phyloP scores from a whole-genome alignment of 2,113 vertebrate species.

The Tachycineta bicolor region DNA sequence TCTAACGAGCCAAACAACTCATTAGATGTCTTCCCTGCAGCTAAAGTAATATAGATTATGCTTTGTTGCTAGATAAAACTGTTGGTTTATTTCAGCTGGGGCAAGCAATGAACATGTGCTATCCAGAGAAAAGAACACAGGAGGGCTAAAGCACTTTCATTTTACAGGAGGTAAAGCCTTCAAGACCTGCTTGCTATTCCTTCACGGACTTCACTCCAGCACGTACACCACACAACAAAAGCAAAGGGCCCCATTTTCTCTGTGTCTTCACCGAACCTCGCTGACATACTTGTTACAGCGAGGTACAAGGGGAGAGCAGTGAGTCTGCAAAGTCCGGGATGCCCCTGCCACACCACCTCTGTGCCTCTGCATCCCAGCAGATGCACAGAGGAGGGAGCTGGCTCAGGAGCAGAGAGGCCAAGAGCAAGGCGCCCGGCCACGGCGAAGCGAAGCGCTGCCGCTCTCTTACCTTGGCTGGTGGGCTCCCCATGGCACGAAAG shows the following conservation, averaged over 20 bases:
- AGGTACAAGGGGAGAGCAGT: rapidly evolving
- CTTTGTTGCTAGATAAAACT: not conserved
- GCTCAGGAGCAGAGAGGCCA: rapidly evolving
- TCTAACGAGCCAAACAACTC: not conserved
- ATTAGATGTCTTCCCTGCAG: not conserved
- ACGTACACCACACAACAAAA: rapidly evolving
- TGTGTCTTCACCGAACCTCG: rapidly evolving
- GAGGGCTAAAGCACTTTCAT: not conserved
- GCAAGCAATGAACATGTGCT: not conserved
- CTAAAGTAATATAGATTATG: not conserved
- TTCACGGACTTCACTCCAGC: rapidly evolving
- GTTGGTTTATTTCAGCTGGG: not conserved
- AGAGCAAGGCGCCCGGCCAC: not conserved
- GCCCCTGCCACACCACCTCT: not conserved
- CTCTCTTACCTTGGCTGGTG: conserved; percentile 60
- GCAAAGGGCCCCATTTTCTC: not conserved
- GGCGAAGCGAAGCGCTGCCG: rapidly evolving
- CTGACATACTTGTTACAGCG: rapidly evolving
- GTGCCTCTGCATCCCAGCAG: not conserved
- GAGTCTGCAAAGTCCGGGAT: not conserved
- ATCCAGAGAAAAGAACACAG: not conserved
- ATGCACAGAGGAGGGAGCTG: not conserved
- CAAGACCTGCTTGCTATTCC: not conserved
- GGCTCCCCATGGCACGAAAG: conserved; percentile 32
- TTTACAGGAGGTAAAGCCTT: not conserved